Percentiles rank a stretch among this genome's conserved stretches.
phyloP scores from a whole-genome alignment of 2,113 vertebrate genomes.

The Ursus arctos region DNA sequence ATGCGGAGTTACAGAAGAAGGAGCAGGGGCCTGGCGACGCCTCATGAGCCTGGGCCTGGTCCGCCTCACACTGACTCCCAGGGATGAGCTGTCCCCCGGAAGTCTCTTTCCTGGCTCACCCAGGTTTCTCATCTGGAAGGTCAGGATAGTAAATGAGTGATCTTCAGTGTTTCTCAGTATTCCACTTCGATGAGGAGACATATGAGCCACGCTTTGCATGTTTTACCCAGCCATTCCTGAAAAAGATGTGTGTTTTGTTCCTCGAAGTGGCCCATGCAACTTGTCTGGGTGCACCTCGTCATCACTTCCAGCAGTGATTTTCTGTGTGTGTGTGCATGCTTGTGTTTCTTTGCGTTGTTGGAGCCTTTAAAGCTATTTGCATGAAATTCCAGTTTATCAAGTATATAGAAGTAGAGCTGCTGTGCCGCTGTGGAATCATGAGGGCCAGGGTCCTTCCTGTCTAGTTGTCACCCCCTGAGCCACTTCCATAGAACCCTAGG shows the following conservation, averaged over 20 bases:
- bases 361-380: neutral
- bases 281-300: neutral
- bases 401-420: neutral
- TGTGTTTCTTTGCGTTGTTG: neutral
- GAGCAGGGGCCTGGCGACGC: rapidly evolving
- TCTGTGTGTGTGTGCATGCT: neutral
- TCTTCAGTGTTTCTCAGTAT: neutral
- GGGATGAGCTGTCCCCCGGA: neutral
- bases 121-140: neutral
- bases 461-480: neutral
- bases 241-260: neutral
- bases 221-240: neutral
- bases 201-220: neutral
- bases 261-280: neutral
- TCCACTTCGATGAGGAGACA: neutral
- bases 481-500: neutral
- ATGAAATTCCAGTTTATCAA: neutral
- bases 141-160: neutral
- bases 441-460: neutral
- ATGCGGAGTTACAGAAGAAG: neutral
- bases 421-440: neutral
- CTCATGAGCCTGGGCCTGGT: rapidly evolving
- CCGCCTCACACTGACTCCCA: rapidly evolving
- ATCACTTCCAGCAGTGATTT: neutral
- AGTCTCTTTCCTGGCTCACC: neutral